These are phyloP conservation scores for Ochropleura leucogaster DNA, from an alignment of 2,888 invertebrate species.

Conservation along the genomic window DNA sequence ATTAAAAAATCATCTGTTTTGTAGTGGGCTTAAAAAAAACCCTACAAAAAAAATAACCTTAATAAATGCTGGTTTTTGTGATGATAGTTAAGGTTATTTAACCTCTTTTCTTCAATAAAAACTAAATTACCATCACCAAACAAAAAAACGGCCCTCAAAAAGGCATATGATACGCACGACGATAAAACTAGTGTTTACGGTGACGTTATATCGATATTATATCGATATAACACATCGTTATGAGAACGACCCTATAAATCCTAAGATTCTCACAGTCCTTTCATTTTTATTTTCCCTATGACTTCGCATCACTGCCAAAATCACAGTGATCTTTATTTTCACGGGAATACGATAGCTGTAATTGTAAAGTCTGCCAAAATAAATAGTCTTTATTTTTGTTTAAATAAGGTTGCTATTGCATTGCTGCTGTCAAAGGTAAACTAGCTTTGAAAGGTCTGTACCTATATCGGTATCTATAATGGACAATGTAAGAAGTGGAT, in stretches of 20 bases:
- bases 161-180: slow-evolving; percentile 40
- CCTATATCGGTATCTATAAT: slow-evolving; percentile 12
- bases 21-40: not conserved
- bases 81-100: not conserved
- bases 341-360: not conserved
- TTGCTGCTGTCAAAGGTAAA: not conserved
- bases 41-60: not conserved
- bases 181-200: slow-evolving; percentile 57
- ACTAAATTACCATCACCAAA: slow-evolving; percentile 27
- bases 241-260: slow-evolving; percentile 52
- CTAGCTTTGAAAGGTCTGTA: not conserved
- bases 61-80: not conserved
- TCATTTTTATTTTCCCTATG: not conserved
- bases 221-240: slow-evolving; percentile 46
- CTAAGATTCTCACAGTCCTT: slow-evolving; percentile 5
- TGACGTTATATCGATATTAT: slow-evolving; percentile 49
- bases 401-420: not conserved
- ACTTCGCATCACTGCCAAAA: not conserved
- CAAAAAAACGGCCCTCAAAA: slow-evolving; percentile 18
- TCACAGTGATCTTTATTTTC: not conserved
- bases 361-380: not conserved
- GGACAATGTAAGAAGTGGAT: slow-evolving; percentile 13
- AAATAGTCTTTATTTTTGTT: not conserved
- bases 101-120: slow-evolving; percentile 13
- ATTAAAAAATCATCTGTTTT: not conserved